Evolutionary conservation across 1,140 invertebrate genomes (phyloP), one percentile per base, ranked within the genome.

Genomic region (Acromyrmex charruanus): DNA sequence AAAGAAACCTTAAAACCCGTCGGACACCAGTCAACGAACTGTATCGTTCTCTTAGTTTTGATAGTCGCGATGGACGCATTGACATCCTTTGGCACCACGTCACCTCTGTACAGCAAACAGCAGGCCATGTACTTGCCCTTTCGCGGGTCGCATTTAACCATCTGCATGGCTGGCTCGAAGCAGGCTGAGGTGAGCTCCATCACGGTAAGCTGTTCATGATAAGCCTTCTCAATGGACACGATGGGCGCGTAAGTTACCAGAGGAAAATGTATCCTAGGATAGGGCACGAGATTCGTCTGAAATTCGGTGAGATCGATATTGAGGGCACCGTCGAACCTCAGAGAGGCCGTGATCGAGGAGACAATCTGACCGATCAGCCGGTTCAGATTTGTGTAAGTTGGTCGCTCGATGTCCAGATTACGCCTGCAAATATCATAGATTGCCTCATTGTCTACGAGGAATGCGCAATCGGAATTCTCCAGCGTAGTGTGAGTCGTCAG

Each of bases 401-500:
- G 96, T n/a, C 96, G 90, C 35, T 96, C 96, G 63, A 97, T 96
- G 93, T 95, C 95, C 55, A 97, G 92, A 63, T 97, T 97, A 25
- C 96, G 92, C 4, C 95, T 93, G 91, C 97, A 97, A 89, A 97
- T 97, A 88, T 97, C 97, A 91, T 97, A 97, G 86, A 98, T 98
- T 69, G 98, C 98, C 92, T 98, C 98, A 92, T 98, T 97, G 95
- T 98, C 98, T 18, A 98, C 97, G 96, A 98, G 97, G 91, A 98
- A 98, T 6, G 97, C 97, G 92, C 97, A 98, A 94, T 98, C 97
- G 5, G 97, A 97, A 90, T 98, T 97, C 85, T 97, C 96, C 84
- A 98, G 95, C 28, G 97, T 98, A 4, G 97, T 97, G 92, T 98
- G 97, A 0, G 97, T 98, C 25, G 97, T 97, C 31, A 98, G 94